Evolutionary conservation across 92 coral and sea anemone genomes (phyloP), one percentile per base, ranked within the genome.

Genomic region (Heteractis magnifica): DNA sequence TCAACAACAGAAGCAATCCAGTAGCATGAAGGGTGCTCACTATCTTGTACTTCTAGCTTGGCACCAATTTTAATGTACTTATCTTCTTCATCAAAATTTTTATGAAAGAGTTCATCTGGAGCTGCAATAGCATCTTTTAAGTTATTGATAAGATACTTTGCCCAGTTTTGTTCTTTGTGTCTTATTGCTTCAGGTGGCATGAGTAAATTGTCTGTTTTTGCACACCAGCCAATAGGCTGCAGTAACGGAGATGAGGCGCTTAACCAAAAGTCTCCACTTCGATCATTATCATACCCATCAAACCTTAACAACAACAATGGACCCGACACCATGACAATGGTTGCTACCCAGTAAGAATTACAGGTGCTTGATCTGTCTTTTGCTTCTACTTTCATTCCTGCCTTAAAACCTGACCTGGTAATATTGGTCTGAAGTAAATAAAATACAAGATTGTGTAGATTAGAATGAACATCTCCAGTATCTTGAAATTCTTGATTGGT

Each of bases 261-360:
- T 85, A 94, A 89, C 98, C 98, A 93, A 79, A 93, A 93, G 85
- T 93, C 98, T 9, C 91, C 94, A 85, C 93, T 91, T 58, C 95
- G 98, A 79, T 93, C 98, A 68, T 89, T 86, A 20, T 91, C 95
- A 83, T 84, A 87, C 19, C 98, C 98, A 89, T 93, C 98, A 72
- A 87, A 89, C 19, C 98, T 88, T 52, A 93, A 81, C 81, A 93
- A 86, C 70, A 93, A 86, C 34, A 93, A 78, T 4, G 98, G 95
- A 6, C 98, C 98, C n/a, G 95, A 89, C 56, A 86, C 94, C 82
- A 88, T 93, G 84, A 93, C 95, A 51, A 93, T 77, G 0, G 98
- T 89, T 0, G 98, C 98, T 44, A 93, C 95, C 98, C 98, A 93
- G 80, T 93, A 91, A 5, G 94, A 87, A 72, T 86, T 91, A 14